Conservation (phyloP, 2,797 vertebrate species). For the Malacoraja senta region DNA sequence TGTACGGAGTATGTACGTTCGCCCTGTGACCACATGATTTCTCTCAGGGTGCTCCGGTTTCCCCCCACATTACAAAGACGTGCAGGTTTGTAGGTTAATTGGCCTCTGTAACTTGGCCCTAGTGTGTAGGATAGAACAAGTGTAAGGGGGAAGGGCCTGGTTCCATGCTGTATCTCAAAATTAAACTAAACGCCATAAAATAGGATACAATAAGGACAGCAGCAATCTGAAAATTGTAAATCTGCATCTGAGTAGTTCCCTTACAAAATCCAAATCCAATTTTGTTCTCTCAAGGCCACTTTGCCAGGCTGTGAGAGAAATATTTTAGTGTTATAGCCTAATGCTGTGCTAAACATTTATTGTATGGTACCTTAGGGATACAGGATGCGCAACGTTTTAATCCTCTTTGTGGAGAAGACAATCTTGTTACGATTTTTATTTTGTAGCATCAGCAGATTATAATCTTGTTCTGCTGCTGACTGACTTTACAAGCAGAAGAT, state of each 20-base stretch:
- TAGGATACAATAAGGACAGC: background rate
- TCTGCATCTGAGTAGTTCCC: background rate
- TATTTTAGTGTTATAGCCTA: background rate
- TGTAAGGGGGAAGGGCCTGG: too few relatives aligned
- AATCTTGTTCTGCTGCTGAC: slow-evolving; percentile 7
- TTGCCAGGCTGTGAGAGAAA: background rate
- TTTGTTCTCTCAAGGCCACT: background rate
- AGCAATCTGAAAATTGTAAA: background rate
- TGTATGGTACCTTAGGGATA: background rate
- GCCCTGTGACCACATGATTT: too few relatives aligned
- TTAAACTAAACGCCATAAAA: background rate
- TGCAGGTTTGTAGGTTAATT: too few relatives aligned
- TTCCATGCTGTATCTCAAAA: too few relatives aligned
- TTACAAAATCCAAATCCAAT: background rate
- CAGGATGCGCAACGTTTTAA: background rate
- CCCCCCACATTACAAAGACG: too few relatives aligned
- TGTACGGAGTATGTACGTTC: too few relatives aligned
- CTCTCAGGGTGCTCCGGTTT: too few relatives aligned
- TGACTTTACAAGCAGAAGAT: slow-evolving; percentile 13
- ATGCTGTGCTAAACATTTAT: slow-evolving; percentile 3
- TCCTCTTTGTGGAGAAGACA: slow-evolving; percentile 7
- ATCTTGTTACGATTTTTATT: background rate
- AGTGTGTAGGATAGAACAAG: too few relatives aligned
- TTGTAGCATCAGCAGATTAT: background rate
- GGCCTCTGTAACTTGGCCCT: too few relatives aligned